Conservation (phyloP, 2,113 vertebrate species). For the Fulica atra region DNA sequence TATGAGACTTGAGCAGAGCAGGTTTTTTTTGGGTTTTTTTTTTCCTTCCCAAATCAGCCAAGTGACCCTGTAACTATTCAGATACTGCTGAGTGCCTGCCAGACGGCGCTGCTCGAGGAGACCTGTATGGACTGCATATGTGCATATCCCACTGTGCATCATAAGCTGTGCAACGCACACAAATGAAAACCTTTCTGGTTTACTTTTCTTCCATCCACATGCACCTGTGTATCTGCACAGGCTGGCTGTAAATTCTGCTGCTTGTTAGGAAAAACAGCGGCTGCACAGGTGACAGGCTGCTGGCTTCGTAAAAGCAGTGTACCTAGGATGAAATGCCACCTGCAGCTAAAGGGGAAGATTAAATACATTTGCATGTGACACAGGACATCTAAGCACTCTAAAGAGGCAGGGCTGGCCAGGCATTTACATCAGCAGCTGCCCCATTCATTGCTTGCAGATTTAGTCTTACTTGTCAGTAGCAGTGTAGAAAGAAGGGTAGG, state of each 20-base stretch:
- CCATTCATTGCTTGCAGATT: neutral
- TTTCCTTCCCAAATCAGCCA: neutral
- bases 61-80: neutral
- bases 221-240: neutral
- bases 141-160: neutral
- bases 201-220: neutral
- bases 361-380: neutral
- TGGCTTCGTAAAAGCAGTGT: neutral
- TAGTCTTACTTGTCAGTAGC: neutral
- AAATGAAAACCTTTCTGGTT: neutral
- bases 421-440: accelerated
- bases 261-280: neutral
- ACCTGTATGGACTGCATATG: accelerated
- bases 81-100: neutral
- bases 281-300: neutral
- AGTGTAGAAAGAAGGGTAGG: neutral
- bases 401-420: neutral
- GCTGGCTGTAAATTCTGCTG: neutral
- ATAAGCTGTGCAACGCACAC: neutral
- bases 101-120: neutral
- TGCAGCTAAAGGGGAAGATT: neutral
- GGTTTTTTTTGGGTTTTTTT: no score
- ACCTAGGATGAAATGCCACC: neutral
- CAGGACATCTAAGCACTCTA: neutral
- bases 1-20: no score